A percentile compares a stretch with the other conserved stretches of the same genome.
These are phyloP conservation scores for Adoxophyes honmai DNA, from an alignment of 1,140 invertebrate genomes.

Conservation along the genomic window DNA sequence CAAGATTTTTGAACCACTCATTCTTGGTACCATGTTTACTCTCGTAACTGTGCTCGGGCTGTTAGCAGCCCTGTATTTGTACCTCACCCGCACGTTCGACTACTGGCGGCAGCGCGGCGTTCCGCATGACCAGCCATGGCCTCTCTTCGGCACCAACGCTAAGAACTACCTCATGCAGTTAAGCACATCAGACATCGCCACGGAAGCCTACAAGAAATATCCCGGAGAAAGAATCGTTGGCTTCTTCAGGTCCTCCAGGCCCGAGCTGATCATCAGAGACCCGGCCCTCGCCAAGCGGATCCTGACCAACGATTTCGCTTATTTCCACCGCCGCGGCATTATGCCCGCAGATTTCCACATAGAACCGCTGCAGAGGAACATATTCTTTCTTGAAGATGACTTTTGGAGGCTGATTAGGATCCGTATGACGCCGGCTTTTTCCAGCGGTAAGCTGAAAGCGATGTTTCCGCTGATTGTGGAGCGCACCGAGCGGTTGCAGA, in stretches of 20 bases:
- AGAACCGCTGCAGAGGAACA: conserved; percentile 47
- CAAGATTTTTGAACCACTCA: no score
- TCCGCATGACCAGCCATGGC: conserved; percentile 46
- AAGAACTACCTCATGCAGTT: conserved; percentile 26
- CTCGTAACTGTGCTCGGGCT: conserved; percentile 16
- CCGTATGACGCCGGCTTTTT: conserved; percentile 79
- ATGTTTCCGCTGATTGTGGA: conserved; percentile 73
- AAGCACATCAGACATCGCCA: conserved; percentile 30
- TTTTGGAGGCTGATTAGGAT: conserved; percentile 77
- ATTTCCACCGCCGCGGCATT: conserved; percentile 60
- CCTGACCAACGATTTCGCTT: conserved; percentile 77
- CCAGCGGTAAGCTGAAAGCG: conserved; percentile 75
- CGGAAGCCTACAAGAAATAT: conserved; percentile 38
- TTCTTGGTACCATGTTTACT: conserved; percentile 14
- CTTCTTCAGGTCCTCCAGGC: conserved; percentile 37
- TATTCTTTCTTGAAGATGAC: conserved; percentile 47
- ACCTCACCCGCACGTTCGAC: conserved; percentile 34
- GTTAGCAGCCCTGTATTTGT: conserved; percentile 32
- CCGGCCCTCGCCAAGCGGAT: conserved; percentile 77
- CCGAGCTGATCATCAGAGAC: conserved; percentile 75
- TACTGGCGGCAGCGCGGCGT: conserved; percentile 71
- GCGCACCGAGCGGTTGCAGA: conserved; percentile 47
- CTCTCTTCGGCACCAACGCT: conserved; percentile 53
- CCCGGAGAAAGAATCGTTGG: conserved; percentile 38
- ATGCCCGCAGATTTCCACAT: conserved; percentile 33